phyloP scores from a whole-genome alignment of 2,797 vertebrate species.

The Molossus molossus region DNA sequence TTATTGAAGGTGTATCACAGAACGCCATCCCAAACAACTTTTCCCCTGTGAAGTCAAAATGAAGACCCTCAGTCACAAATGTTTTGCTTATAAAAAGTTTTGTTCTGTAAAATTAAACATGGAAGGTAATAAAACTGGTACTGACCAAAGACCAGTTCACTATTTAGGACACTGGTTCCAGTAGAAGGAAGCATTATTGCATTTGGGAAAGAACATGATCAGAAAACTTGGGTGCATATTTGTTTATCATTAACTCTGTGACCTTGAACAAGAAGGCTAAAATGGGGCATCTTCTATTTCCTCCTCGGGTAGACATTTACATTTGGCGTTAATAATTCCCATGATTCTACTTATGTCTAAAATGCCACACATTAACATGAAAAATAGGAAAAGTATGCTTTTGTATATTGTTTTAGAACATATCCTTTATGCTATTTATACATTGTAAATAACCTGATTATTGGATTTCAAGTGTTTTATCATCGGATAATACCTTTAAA shows the following conservation, averaged over 20 bases:
- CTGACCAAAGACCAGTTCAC: neutral
- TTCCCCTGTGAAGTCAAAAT: conserved; percentile 33
- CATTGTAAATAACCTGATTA: neutral
- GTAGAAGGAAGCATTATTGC: neutral
- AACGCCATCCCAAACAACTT: conserved; percentile 31
- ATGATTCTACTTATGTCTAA: neutral
- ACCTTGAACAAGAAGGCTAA: neutral
- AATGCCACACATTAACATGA: neutral
- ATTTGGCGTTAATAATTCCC: neutral
- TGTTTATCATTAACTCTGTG: neutral
- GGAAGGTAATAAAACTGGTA: neutral
- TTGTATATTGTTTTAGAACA: neutral
- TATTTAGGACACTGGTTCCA: neutral
- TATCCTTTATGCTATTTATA: neutral
- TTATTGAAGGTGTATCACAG: conserved; percentile 20
- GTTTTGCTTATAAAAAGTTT: conserved; percentile 54
- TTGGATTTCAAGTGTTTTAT: neutral
- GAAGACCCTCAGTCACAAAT: conserved; percentile 7
- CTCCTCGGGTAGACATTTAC: neutral
- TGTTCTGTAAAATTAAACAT: neutral
- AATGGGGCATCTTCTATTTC: neutral
- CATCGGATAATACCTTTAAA: neutral
- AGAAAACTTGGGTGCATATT: neutral
- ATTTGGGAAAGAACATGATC: neutral
- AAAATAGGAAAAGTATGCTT: neutral